phyloP scores from a whole-genome alignment of 1,140 invertebrate species.

The Drosophila ironensis region DNA sequence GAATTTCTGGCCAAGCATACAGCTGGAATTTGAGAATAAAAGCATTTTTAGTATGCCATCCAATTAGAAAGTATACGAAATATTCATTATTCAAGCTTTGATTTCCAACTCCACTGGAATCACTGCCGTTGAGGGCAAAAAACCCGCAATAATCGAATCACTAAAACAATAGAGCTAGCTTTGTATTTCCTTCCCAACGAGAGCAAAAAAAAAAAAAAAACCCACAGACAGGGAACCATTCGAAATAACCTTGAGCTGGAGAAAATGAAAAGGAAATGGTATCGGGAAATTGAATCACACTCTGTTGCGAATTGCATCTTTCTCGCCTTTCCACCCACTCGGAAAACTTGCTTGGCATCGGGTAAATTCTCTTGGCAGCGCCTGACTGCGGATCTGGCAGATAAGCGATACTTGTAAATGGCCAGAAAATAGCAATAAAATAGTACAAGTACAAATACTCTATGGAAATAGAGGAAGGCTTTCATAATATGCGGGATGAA shows the following conservation, averaged over 20 bases:
- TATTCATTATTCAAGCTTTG: too few relatives aligned
- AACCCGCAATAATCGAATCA: slow-evolving; percentile 19
- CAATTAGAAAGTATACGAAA: too few relatives aligned
- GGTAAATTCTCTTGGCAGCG: neutral
- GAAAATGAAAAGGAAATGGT: neutral
- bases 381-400: neutral
- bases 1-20: too few relatives aligned
- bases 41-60: too few relatives aligned
- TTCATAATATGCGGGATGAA: too few relatives aligned
- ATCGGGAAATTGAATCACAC: slow-evolving; percentile 14
- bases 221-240: neutral
- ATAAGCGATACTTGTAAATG: neutral
- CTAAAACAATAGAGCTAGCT: slow-evolving; percentile 7
- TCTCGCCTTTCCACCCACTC: neutral
- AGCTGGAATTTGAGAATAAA: too few relatives aligned
- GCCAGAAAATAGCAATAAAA: neutral
- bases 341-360: neutral
- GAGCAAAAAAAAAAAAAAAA: neutral
- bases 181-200: neutral
- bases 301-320: slow-evolving; percentile 1
- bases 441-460: neutral
- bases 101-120: too few relatives aligned
- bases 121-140: too few relatives aligned
- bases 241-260: slow-evolving; percentile 1
- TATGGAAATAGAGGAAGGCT: too few relatives aligned